Conservation (phyloP, 2,888 invertebrate species). For the Tetranychus truncatus region DNA sequence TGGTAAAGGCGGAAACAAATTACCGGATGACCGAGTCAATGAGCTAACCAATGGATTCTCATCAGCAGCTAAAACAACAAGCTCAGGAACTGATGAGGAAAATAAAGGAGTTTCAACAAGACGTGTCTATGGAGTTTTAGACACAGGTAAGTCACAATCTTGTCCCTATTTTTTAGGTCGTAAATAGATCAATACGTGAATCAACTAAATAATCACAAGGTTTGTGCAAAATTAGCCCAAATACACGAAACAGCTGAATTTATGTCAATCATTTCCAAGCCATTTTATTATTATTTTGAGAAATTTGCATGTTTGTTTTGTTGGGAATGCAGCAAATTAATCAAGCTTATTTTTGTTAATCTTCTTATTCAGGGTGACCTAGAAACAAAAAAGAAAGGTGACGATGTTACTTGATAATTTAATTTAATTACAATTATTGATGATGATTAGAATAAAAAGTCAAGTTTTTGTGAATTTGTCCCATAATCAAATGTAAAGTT, state of each 20-base stretch:
- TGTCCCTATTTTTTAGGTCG: too few relatives aligned
- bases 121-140: background rate
- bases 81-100: background rate
- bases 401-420: background rate
- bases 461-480: background rate
- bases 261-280: too few relatives aligned
- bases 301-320: too few relatives aligned
- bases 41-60: background rate
- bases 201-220: too few relatives aligned
- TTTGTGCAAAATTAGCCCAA: too few relatives aligned
- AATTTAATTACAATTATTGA: constrained; percentile 28
- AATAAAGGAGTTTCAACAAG: background rate
- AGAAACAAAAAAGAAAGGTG: background rate
- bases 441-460: constrained; percentile 32
- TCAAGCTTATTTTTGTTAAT: background rate
- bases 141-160: background rate
- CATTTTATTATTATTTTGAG: too few relatives aligned
- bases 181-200: too few relatives aligned
- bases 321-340: too few relatives aligned
- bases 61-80: background rate
- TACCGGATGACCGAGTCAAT: background rate
- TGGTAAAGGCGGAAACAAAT: background rate
- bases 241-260: too few relatives aligned
- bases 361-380: background rate
- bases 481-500: too few relatives aligned